phyloP scores from a whole-genome alignment of 1,140 invertebrate genomes.

The Macrostomum lignano region DNA sequence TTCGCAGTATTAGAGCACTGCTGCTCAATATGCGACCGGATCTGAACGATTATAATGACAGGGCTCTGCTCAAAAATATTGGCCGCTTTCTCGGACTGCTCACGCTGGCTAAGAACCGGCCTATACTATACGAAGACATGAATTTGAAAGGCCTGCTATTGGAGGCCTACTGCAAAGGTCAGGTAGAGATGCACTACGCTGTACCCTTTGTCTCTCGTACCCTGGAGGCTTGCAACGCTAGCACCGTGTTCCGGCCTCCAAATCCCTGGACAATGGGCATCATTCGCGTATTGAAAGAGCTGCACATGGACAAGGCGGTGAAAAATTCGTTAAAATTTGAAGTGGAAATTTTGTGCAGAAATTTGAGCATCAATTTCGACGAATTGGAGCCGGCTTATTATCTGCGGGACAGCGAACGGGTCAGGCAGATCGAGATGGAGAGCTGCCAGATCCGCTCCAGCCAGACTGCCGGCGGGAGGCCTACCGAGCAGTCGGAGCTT shows the following conservation, averaged over 20 bases:
- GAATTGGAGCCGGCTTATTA: slow-evolving; percentile 17
- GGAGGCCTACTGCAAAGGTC: slow-evolving; percentile 85
- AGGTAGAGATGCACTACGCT: slow-evolving; percentile 86
- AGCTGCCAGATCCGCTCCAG: too few relatives aligned
- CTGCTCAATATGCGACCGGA: slow-evolving; percentile 5
- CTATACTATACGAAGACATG: slow-evolving; percentile 57
- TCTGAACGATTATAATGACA: slow-evolving; percentile 84
- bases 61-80: slow-evolving; percentile 78
- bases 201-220: slow-evolving; percentile 98
- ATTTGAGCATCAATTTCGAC: slow-evolving; percentile 55
- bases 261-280: slow-evolving; percentile 95
- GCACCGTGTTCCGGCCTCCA: slow-evolving; percentile 71
- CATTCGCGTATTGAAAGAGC: slow-evolving; percentile 76
- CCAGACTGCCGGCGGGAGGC: too few relatives aligned
- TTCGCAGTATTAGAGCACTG: too few relatives aligned
- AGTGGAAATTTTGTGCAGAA: slow-evolving; percentile 75
- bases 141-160: slow-evolving; percentile 74
- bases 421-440: too few relatives aligned
- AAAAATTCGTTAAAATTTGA: slow-evolving; percentile 50
- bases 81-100: slow-evolving; percentile 96
- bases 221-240: slow-evolving; percentile 75
- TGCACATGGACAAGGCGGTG: slow-evolving; percentile 78
- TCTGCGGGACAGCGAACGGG: too few relatives aligned
- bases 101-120: slow-evolving; percentile 68
- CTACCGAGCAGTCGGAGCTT: too few relatives aligned